Base-by-base conservation (phyloP, 1,140 invertebrate species). In the Drosophila neocordata region DNA sequence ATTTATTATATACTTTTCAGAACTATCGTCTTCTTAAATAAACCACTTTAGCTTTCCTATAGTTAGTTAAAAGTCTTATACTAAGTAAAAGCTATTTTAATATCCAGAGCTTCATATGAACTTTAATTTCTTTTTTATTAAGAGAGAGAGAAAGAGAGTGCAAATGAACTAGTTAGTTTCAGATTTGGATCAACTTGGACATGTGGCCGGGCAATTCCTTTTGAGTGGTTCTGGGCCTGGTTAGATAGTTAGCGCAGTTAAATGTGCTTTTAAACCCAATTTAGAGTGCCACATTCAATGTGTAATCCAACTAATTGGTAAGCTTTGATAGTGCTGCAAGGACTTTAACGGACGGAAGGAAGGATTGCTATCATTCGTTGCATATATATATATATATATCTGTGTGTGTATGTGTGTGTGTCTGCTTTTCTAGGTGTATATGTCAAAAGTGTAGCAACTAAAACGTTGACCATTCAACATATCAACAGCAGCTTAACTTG, bases 401-500 rank as follows among this genome's bases (percentile, higher is more conserved):
- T 78, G 61, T 66, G 64, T 41, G 62, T 77, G 64, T 48, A 69
- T 27, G 56, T 70, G 63, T 34, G 73, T 68, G 75, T 31, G 44
- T n/a, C 61, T 66, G 59, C 65, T 68, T 71, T 77, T 65, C 27
- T 18, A 20, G 59, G 31, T 20, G 59, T 13, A 73, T 63, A 69
- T 73, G 72, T 83, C 76, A 79, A 56, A 84, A 67, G 65, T 80
- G 73, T 60, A 77, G 55, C 62, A 63, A 62, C 68, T 70, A 62
- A 73, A 80, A 62, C 63, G 57, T 66, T 68, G 77, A 56, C 62
- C 69, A 85, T 77, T 77, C 77, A 82, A 79, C 81, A 73, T 59
- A 77, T 75, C 76, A 69, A 37, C 48, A 41, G 60, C 41, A 53
- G 73, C 77, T 81, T 81, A 87, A 84, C 81, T 77, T 84, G 73